Conservation (phyloP, 2,888 invertebrate genomes). For the Pseudoips prasinana region DNA sequence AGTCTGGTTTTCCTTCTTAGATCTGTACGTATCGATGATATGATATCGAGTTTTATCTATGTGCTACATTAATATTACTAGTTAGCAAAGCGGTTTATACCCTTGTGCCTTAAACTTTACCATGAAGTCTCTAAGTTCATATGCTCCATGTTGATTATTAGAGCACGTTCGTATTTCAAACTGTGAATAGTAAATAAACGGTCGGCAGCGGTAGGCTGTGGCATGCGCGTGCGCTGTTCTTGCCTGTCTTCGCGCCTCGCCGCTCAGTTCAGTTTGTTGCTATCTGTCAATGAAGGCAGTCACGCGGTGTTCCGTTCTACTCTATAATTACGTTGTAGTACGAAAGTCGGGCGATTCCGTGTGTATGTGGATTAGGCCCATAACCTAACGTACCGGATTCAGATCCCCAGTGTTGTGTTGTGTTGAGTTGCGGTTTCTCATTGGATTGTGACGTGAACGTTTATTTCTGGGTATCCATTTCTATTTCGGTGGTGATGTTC, state of each 20-base stretch:
- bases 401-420: constrained; percentile 40
- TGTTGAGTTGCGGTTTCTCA: constrained; percentile 40
- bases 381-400: constrained; percentile 14
- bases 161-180: constrained; percentile 72
- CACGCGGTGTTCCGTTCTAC: constrained; percentile 53
- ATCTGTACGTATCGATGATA: too few relatives aligned
- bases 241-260: constrained; percentile 38
- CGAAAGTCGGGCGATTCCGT: constrained; percentile 41
- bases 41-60: too few relatives aligned
- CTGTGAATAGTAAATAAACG: constrained; percentile 78
- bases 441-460: constrained; percentile 51
- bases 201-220: constrained; percentile 57
- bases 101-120: constrained; percentile 7
- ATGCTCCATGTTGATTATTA: constrained; percentile 66
- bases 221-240: constrained; percentile 64
- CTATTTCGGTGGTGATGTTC: constrained; percentile 67
- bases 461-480: constrained; percentile 67
- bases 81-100: neutral
- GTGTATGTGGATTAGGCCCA: constrained; percentile 38
- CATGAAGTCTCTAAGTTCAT: constrained; percentile 43
- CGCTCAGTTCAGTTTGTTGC: constrained; percentile 49
- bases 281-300: constrained; percentile 70
- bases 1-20: too few relatives aligned
- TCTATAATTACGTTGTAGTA: constrained; percentile 39
- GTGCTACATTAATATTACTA: too few relatives aligned